phyloP scores from a whole-genome alignment of 1,140 invertebrate genomes.

The Rhopalosiphum maidis region DNA sequence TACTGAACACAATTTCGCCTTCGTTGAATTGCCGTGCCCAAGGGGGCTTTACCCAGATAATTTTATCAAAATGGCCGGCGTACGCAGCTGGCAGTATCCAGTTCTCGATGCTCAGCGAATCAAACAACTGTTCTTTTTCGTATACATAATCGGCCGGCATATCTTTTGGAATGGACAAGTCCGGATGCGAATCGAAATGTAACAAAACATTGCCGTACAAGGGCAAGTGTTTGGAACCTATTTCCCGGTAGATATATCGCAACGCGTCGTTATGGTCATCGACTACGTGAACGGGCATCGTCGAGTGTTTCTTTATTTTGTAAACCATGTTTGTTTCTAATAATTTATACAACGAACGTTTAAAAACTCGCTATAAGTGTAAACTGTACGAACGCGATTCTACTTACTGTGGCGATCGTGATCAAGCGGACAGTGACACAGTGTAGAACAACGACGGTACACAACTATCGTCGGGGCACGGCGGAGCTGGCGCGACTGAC shows the following conservation, averaged over 20 bases:
- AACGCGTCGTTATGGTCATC: conserved; percentile 66
- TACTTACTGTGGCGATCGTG: conserved; percentile 33
- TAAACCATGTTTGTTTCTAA: conserved; percentile 52
- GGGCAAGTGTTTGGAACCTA: conserved; percentile 83
- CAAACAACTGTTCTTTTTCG: conserved; percentile 69
- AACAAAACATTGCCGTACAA: conserved; percentile 76
- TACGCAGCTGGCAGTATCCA: conserved; percentile 89
- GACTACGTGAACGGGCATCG: conserved; percentile 75
- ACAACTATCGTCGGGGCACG: not conserved
- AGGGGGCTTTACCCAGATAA: conserved; percentile 88
- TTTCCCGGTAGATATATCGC: conserved; percentile 79
- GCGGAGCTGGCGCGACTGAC: not conserved
- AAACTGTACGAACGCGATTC: not conserved
- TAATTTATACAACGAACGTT: conserved; percentile 39
- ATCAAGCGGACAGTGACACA: not conserved
- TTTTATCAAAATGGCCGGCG: conserved; percentile 79
- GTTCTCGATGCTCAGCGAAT: conserved; percentile 83
- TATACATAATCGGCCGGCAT: conserved; percentile 75
- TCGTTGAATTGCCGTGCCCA: conserved; percentile 84
- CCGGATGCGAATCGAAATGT: conserved; percentile 92
- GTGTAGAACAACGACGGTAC: not conserved
- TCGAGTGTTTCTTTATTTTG: conserved; percentile 62
- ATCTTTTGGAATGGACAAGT: conserved; percentile 81
- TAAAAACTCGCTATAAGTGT: not conserved
- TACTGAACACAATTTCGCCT: conserved; percentile 72